Evolutionary conservation across 1,140 invertebrate species (phyloP).

Genomic region (Neodiprion pinetum): DNA sequence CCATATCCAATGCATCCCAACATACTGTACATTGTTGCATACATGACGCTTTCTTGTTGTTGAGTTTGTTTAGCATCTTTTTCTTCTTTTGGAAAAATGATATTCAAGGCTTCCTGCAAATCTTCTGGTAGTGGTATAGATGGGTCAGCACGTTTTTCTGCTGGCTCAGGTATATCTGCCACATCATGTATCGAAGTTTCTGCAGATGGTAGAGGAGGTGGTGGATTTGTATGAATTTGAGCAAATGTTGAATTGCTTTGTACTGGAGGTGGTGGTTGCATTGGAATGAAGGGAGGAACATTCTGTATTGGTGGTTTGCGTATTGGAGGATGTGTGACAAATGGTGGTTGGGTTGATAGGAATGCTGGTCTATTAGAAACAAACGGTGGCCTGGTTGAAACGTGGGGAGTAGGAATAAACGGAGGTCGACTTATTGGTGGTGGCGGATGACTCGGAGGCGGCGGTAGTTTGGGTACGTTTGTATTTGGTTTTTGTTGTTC

Average conservation of each 20-base stretch:
- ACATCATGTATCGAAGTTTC: conserved; percentile 32
- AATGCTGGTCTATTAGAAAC: conserved; percentile 21
- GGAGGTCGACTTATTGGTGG: conserved; percentile 38
- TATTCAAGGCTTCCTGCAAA: conserved; percentile 74
- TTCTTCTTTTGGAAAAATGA: conserved; percentile 70
- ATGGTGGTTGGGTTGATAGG: conserved; percentile 33
- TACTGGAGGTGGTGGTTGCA: conserved; percentile 34
- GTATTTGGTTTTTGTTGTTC: conserved; percentile 31
- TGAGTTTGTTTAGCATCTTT: conserved; percentile 38
- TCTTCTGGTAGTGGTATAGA: conserved; percentile 65
- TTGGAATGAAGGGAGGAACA: conserved; percentile 34
- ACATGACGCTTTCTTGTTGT: conserved; percentile 52
- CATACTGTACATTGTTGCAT: conserved; percentile 60
- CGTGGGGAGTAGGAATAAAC: conserved; percentile 39
- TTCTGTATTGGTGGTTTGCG: conserved; percentile 22
- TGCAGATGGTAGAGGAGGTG: conserved; percentile 43
- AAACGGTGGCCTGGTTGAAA: conserved; percentile 25
- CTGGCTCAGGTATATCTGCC: conserved; percentile 44
- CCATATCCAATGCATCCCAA: conserved; percentile 55
- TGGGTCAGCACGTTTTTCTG: conserved; percentile 48
- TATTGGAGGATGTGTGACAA: conserved; percentile 28
- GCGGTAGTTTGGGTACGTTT: conserved; percentile 31
- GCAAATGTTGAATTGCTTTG: conserved; percentile 21
- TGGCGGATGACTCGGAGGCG: conserved; percentile 39
- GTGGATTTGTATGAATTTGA: conserved; percentile 40